phyloP scores from a whole-genome alignment of 2,888 invertebrate genomes.

The Aphelenchoides bicaudatus region DNA sequence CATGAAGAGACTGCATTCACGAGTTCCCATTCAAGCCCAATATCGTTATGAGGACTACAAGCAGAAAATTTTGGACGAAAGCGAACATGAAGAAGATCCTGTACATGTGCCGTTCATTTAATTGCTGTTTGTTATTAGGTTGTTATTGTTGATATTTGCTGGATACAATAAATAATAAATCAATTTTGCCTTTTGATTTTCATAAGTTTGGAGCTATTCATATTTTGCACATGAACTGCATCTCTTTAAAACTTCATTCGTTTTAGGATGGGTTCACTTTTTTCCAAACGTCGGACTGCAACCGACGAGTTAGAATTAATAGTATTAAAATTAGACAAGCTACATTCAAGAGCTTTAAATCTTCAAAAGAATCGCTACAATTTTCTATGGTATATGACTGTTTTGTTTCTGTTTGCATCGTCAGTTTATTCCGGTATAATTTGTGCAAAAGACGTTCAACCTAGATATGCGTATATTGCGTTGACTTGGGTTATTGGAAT shows the following conservation, averaged over 20 bases:
- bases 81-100: constrained; percentile 51
- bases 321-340: constrained; percentile 14
- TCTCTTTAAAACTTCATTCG: background rate
- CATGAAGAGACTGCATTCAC: constrained; percentile 44
- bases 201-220: no score
- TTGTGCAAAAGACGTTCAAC: background rate
- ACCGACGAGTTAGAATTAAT: constrained; percentile 39
- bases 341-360: background rate
- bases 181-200: no score
- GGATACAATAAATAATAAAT: no score
- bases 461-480: background rate
- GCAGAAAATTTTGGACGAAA: constrained; percentile 50
- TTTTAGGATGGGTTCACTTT: constrained; percentile 31
- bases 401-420: background rate
- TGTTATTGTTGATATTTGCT: constrained; percentile 29
- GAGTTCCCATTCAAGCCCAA: constrained; percentile 43
- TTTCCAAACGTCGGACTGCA: constrained; percentile 23
- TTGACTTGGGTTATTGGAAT: constrained; percentile 21
- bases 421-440: constrained; percentile 6
- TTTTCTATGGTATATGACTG: constrained; percentile 12
- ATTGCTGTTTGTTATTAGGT: constrained; percentile 20
- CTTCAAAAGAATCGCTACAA: constrained; percentile 16
- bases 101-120: constrained; percentile 51
- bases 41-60: constrained; percentile 58
- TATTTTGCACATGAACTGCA: no score